These are phyloP conservation scores for Drosophila mimetica DNA, from an alignment of 2,888 invertebrate species.

Conservation along the genomic window DNA sequence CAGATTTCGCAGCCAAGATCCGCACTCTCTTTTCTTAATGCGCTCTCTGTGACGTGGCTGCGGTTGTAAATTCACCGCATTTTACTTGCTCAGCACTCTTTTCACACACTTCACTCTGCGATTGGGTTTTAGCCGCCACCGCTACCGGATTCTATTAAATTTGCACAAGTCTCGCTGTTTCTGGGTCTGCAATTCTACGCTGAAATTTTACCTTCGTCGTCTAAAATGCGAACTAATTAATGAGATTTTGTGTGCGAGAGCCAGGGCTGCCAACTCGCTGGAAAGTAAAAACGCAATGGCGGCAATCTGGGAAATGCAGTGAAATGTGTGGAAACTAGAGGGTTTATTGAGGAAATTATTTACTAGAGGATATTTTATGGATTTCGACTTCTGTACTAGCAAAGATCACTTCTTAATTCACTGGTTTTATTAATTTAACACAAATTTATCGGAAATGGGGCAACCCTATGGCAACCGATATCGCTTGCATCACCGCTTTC, in stretches of 20 bases:
- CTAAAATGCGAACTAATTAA: slow-evolving; percentile 80
- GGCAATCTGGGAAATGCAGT: slow-evolving; percentile 51
- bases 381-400: neutral
- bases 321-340: neutral
- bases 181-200: slow-evolving; percentile 48
- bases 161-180: slow-evolving; percentile 51
- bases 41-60: slow-evolving; percentile 70
- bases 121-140: slow-evolving; percentile 17
- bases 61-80: slow-evolving; percentile 73
- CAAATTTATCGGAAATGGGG: slow-evolving; percentile 21
- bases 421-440: slow-evolving; percentile 1
- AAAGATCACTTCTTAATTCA: slow-evolving; percentile 18
- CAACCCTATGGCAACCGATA: slow-evolving; percentile 59
- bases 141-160: slow-evolving; percentile 65
- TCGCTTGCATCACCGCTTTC: slow-evolving; percentile 61
- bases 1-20: slow-evolving; percentile 58
- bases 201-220: slow-evolving; percentile 79
- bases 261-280: slow-evolving; percentile 61
- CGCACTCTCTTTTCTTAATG: slow-evolving; percentile 48
- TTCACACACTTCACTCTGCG: slow-evolving; percentile 42
- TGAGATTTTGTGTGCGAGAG: slow-evolving; percentile 72
- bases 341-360: too few relatives aligned
- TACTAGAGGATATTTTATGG: neutral
- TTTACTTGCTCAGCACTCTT: slow-evolving; percentile 31
- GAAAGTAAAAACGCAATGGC: slow-evolving; percentile 58